phyloP scores from a whole-genome alignment of 2,113 vertebrate species.

The Myotis yumanensis region DNA sequence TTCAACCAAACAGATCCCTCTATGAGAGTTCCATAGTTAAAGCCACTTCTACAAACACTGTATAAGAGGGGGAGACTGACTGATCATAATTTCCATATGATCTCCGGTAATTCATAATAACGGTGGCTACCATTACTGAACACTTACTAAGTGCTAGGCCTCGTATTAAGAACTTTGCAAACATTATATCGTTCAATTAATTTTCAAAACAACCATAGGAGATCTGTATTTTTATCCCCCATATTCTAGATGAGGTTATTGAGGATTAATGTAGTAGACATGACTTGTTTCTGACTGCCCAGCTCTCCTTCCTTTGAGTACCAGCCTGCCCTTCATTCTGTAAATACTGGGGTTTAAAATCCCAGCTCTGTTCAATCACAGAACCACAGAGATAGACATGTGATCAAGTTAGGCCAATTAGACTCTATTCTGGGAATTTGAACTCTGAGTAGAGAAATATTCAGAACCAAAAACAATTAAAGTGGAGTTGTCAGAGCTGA shows the following conservation, averaged over 20 bases:
- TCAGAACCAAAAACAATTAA: background rate
- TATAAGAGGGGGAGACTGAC: background rate
- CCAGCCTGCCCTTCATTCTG: background rate
- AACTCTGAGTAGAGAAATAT: background rate
- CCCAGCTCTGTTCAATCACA: background rate
- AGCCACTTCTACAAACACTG: background rate
- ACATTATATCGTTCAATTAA: background rate
- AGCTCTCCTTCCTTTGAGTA: background rate
- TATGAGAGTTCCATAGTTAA: background rate
- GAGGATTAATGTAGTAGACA: background rate
- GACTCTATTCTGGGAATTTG: background rate
- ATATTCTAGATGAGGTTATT: background rate
- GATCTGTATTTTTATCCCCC: background rate
- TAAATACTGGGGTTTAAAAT: background rate
- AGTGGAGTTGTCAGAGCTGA: background rate
- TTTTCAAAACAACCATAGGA: background rate
- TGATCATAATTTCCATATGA: background rate
- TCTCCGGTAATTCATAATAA: background rate
- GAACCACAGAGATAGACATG: background rate
- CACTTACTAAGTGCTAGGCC: background rate
- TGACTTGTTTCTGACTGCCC: background rate
- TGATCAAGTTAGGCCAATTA: background rate
- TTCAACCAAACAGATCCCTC: background rate
- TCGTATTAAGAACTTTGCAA: background rate
- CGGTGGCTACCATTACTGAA: background rate